Evolutionary conservation across 2,113 vertebrate species (phyloP), one percentile per base, ranked within the genome.

Genomic region (Taurulus bubalis): DNA sequence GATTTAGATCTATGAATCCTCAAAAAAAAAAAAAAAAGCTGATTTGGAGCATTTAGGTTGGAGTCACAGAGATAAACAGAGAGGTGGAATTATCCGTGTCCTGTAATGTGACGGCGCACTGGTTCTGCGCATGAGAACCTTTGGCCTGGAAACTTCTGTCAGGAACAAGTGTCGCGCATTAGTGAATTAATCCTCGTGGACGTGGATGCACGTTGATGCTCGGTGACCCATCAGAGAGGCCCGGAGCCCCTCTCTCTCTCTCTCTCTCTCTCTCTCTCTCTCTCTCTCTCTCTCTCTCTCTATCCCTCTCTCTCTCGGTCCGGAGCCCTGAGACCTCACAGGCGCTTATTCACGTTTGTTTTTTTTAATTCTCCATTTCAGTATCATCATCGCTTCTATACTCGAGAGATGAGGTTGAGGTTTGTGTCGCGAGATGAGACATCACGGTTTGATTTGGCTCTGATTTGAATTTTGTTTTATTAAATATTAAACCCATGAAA

Each of bases 141-240:
- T 28, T 67, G 80, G 90, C 89, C 89, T 75, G 60, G 83, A 92
- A 94, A 87, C 83, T 80, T 82, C 79, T 94, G 91, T 88, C 90
- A 85, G 11, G 88, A 86, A 79, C 83, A 73, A 83, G 84, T 26
- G 89, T 89, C 47, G 79, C 85, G 30, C 65, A 83, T 91, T 85
- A 91, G 77, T 72, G 88, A 71, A 90, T 92, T 90, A 93, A 94
- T 93, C 84, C 82, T 68, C 64, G 60, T 82, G 30, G 93, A 90
- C 93, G 24, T 86, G 89, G 38, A 58, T 20, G 87, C 71, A 6
- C 68, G 82, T 82, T 63, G 79, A 92, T 87, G 94, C 93, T 89
- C 89, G 71, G n/a, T 94, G 94, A 94, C 92, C 94, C 89, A 40
- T 87, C 81, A 58, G 65, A 80, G 70, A 65, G 53, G 78, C 89